Evolutionary conservation across 2,797 vertebrate genomes (phyloP).

Genomic region (Ambastaia sidthimunki): DNA sequence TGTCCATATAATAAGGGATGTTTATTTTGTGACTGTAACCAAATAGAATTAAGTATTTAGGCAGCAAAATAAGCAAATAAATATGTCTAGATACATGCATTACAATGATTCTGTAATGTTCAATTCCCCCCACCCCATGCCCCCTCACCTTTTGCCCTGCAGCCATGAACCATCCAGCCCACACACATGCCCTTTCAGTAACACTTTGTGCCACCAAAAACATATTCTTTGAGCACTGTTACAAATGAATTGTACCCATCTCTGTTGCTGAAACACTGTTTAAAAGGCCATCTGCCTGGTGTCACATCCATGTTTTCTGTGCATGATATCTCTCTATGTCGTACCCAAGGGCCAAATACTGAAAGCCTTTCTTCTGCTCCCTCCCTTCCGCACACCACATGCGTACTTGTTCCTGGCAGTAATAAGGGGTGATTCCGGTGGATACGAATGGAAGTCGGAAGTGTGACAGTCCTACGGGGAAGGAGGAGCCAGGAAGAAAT

Average conservation of each 20-base stretch:
- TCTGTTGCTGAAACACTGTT: constrained; percentile 3
- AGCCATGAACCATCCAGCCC: constrained; percentile 47
- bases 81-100: neutral
- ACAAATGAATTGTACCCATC: constrained; percentile 11
- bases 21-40: neutral
- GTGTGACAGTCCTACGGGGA: constrained; percentile 67
- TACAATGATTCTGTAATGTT: neutral
- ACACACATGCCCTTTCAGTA: constrained; percentile 45
- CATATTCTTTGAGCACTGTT: constrained; percentile 1
- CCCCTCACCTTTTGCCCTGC: constrained; percentile 36
- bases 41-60: neutral
- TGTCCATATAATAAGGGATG: neutral
- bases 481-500: constrained; percentile 67
- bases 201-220: constrained; percentile 29
- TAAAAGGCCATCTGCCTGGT: constrained; percentile 32
- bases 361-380: constrained; percentile 63
- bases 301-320: constrained; percentile 25
- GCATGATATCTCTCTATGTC: constrained; percentile 36
- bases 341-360: constrained; percentile 41
- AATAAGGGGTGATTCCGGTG: constrained; percentile 74
- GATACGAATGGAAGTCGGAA: constrained; percentile 82
- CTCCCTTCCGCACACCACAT: constrained; percentile 27
- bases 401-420: constrained; percentile 65
- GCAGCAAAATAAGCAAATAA: neutral
- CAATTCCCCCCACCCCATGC: neutral